Evolutionary conservation across 2,888 invertebrate genomes (phyloP).

Genomic region (Pristionchus exspectatus): DNA sequence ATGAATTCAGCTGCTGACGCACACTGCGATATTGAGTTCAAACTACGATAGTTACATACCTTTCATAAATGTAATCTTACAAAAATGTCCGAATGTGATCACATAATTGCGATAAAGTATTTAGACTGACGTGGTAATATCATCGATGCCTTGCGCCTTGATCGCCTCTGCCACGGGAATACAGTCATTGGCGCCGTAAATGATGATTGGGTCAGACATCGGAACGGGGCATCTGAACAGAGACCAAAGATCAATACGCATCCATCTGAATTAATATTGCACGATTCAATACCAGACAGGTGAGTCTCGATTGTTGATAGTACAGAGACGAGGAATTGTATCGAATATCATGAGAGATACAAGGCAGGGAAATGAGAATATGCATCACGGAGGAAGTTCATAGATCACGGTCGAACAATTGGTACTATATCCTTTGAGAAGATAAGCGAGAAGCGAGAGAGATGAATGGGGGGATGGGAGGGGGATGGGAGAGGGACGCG

Average conservation of each 20-base stretch:
- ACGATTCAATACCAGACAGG: background rate
- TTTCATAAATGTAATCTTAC: background rate
- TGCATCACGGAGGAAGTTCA: background rate
- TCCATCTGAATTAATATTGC: too few species aligned
- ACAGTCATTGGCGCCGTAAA: conserved; percentile 30
- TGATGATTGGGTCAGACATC: conserved; percentile 6
- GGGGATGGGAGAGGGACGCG: conserved; percentile 49
- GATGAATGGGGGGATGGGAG: conserved; percentile 36
- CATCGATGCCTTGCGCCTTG: conserved; percentile 75
- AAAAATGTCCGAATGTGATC: background rate
- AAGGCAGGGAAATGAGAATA: background rate
- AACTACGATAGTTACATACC: background rate
- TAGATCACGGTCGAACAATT: background rate
- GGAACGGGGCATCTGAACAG: background rate
- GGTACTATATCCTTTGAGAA: background rate
- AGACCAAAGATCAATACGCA: background rate
- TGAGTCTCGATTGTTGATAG: background rate
- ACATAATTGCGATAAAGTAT: background rate
- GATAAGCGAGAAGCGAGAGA: conserved; percentile 8
- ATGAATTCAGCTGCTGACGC: background rate
- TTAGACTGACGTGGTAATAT: conserved; percentile 71
- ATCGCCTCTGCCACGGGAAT: conserved; percentile 68
- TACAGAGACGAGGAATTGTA: conserved; percentile 12
- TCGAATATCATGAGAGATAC: conserved; percentile 13
- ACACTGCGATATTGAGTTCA: background rate